A percentile compares a stretch with the other conserved stretches of the same genome.
Conservation (phyloP, 1,140 invertebrate species). For the Drosophila micromelanica region DNA sequence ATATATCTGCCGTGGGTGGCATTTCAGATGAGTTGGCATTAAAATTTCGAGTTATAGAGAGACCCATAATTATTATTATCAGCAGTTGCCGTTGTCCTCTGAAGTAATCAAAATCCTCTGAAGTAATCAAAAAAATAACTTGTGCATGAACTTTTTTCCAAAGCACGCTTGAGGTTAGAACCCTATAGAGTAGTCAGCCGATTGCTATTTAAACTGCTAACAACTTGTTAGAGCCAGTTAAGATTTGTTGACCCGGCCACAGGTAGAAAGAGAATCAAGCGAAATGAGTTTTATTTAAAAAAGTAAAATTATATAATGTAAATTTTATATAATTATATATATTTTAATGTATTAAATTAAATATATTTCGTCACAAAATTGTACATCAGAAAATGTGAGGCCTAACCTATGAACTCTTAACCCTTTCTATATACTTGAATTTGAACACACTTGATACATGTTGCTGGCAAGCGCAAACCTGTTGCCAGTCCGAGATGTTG, state of each 20-base stretch:
- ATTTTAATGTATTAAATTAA: too few relatives aligned
- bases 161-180: constrained; percentile 20
- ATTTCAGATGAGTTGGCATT: constrained; percentile 66
- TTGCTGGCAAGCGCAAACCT: constrained; percentile 51
- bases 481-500: constrained; percentile 53
- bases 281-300: too few relatives aligned
- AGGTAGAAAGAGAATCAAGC: too few relatives aligned
- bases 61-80: constrained; percentile 73
- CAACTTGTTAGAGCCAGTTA: constrained; percentile 33
- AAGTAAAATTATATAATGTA: too few relatives aligned
- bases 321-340: too few relatives aligned
- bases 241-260: constrained; percentile 31
- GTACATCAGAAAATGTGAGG: too few relatives aligned
- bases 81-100: constrained; percentile 70
- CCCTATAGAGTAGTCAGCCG: constrained; percentile 28
- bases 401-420: not conserved
- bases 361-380: too few relatives aligned
- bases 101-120: constrained; percentile 82
- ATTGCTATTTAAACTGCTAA: constrained; percentile 45
- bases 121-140: constrained; percentile 73
- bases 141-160: constrained; percentile 10
- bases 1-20: constrained; percentile 66
- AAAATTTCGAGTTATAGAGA: constrained; percentile 49
- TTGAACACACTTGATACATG: not conserved
- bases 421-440: not conserved